Conservation (phyloP, 1,140 invertebrate genomes). For the Drosophila navojoa region DNA sequence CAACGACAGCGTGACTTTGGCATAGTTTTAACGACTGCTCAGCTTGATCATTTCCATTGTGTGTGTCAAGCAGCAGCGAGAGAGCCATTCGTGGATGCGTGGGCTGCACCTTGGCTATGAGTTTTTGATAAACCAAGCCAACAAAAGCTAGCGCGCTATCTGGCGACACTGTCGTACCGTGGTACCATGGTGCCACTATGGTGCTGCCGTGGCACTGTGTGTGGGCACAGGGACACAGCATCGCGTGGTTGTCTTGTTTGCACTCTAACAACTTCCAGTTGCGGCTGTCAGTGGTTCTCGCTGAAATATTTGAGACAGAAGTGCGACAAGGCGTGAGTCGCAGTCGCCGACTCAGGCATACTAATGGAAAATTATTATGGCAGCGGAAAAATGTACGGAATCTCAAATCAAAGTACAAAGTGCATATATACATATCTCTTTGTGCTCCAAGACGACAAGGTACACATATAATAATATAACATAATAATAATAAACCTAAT, state of each 20-base stretch:
- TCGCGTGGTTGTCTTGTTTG: slow-evolving; percentile 71
- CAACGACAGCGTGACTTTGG: slow-evolving; percentile 68
- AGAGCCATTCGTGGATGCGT: slow-evolving; percentile 32
- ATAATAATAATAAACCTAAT: too few species aligned
- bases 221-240: slow-evolving; percentile 53
- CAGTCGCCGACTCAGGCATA: not conserved
- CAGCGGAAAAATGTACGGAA: not conserved
- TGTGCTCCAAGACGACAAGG: not conserved
- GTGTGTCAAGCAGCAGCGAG: slow-evolving; percentile 3
- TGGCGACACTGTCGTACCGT: slow-evolving; percentile 61
- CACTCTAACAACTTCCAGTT: slow-evolving; percentile 70
- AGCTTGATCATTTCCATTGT: slow-evolving; percentile 54
- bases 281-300: slow-evolving; percentile 48
- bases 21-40: slow-evolving; percentile 67
- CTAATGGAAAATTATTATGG: slow-evolving; percentile 27
- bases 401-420: not conserved
- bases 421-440: not conserved
- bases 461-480: too few species aligned
- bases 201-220: slow-evolving; percentile 19
- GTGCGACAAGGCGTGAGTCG: slow-evolving; percentile 46
- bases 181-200: not conserved
- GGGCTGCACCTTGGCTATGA: slow-evolving; percentile 48
- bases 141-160: slow-evolving; percentile 40
- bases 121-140: slow-evolving; percentile 48
- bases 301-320: slow-evolving; percentile 57